phyloP scores from a whole-genome alignment of 2,113 vertebrate species.

The Gavialis gangeticus region DNA sequence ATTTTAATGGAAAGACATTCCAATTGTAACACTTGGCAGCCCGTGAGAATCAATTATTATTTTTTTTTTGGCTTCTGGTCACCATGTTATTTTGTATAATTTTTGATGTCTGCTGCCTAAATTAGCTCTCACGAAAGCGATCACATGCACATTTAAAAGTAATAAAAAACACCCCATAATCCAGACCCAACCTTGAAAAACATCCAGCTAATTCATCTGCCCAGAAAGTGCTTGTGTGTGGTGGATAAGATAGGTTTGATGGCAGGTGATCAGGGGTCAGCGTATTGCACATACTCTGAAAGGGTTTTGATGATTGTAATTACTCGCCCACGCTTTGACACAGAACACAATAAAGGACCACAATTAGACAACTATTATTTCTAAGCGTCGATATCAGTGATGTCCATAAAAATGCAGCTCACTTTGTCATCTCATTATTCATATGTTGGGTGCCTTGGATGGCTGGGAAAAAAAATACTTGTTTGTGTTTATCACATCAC shows the following conservation, averaged over 20 bases:
- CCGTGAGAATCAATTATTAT: constrained; percentile 61
- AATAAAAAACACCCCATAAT: background rate
- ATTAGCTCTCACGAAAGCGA: constrained; percentile 40
- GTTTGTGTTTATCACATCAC: constrained; percentile 47
- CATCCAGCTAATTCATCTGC: constrained; percentile 50
- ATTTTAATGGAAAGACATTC: constrained; percentile 62
- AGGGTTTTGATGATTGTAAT: constrained; percentile 77
- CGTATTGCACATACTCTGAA: constrained; percentile 66
- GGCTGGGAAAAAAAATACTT: background rate
- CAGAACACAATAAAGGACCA: constrained; percentile 71
- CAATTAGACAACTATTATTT: constrained; percentile 78
- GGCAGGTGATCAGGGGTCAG: constrained; percentile 62
- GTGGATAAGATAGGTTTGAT: constrained; percentile 65
- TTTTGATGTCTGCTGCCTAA: constrained; percentile 65
- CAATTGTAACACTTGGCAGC: constrained; percentile 55
- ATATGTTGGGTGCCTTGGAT: constrained; percentile 39
- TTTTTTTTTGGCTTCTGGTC: constrained; percentile 45
- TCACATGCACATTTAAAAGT: background rate
- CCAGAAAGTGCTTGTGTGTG: constrained; percentile 20
- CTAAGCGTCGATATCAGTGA: constrained; percentile 64
- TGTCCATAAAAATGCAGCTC: constrained; percentile 72
- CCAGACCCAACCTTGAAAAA: constrained; percentile 24
- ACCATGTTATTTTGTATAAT: constrained; percentile 73
- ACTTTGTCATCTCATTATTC: constrained; percentile 66
- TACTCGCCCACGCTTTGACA: constrained; percentile 72